phyloP scores from a whole-genome alignment of 2,888 invertebrate species.

The Standfussiana lucernea region DNA sequence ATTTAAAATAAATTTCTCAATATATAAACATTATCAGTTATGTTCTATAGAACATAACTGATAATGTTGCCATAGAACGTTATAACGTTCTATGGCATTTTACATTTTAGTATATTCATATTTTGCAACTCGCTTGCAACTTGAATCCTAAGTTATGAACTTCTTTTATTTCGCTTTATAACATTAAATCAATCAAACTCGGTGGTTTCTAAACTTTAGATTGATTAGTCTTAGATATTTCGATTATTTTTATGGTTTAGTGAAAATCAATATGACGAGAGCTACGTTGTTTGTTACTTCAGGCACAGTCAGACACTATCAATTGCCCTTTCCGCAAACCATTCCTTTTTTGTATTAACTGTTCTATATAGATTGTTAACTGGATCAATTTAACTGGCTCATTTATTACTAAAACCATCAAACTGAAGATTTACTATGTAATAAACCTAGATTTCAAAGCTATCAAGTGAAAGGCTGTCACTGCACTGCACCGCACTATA shows the following conservation, averaged over 20 bases:
- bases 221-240: background rate
- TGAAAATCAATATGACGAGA: constrained; percentile 3
- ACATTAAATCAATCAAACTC: constrained; percentile 36
- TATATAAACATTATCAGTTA: constrained; percentile 26
- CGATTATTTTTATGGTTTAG: background rate
- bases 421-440: constrained; percentile 33
- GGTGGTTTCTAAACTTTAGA: constrained; percentile 21
- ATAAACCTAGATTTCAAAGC: constrained; percentile 51
- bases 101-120: constrained; percentile 25
- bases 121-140: constrained; percentile 54
- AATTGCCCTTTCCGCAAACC: background rate
- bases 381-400: background rate
- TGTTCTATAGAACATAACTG: no score
- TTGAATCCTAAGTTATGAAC: constrained; percentile 41
- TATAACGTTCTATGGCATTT: constrained; percentile 40
- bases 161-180: constrained; percentile 26
- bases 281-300: background rate
- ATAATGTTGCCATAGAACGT: no score
- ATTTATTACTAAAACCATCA: constrained; percentile 21
- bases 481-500: constrained; percentile 29
- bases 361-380: background rate
- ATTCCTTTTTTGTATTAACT: background rate
- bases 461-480: constrained; percentile 56
- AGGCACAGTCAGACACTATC: background rate
- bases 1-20: constrained; percentile 54